Percentiles rank a stretch among this genome's conserved stretches.
Conservation (phyloP, 2,797 vertebrate genomes). For the Podargus strigoides region DNA sequence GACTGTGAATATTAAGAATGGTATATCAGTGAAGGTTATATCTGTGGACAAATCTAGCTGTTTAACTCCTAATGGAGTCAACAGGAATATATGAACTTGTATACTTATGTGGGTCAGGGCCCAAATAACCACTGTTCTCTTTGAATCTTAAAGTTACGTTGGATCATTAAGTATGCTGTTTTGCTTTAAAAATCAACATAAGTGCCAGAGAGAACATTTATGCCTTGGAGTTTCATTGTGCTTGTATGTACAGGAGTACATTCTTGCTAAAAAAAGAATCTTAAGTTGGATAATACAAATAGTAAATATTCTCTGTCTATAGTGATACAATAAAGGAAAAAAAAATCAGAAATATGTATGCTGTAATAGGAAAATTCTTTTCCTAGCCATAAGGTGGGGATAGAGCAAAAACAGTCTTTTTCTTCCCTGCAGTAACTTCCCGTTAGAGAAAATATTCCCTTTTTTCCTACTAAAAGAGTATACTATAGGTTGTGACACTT, state of each 20-base stretch:
- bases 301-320: not conserved
- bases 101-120: not conserved
- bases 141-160: not conserved
- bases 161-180: not conserved
- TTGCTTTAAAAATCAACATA: not conserved
- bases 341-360: not conserved
- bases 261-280: not conserved
- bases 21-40: not conserved
- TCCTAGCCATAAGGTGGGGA: constrained; percentile 65
- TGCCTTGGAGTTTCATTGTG: not conserved
- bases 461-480: not conserved
- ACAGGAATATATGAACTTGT: not conserved
- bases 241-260: not conserved
- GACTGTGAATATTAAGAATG: not conserved
- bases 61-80: not conserved
- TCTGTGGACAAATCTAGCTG: not conserved
- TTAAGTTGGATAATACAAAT: not conserved
- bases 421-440: not conserved
- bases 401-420: constrained; percentile 55
- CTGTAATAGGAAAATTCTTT: constrained; percentile 28
- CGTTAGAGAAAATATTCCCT: not conserved
- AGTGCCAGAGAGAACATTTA: not conserved
- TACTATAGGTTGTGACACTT: not conserved
- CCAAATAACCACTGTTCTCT: not conserved
- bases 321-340: not conserved